A percentile compares a stretch with the other conserved stretches of the same genome.
These are phyloP conservation scores for Neodiprion virginianus DNA, from an alignment of 1,140 invertebrate genomes.

Conservation along the genomic window DNA sequence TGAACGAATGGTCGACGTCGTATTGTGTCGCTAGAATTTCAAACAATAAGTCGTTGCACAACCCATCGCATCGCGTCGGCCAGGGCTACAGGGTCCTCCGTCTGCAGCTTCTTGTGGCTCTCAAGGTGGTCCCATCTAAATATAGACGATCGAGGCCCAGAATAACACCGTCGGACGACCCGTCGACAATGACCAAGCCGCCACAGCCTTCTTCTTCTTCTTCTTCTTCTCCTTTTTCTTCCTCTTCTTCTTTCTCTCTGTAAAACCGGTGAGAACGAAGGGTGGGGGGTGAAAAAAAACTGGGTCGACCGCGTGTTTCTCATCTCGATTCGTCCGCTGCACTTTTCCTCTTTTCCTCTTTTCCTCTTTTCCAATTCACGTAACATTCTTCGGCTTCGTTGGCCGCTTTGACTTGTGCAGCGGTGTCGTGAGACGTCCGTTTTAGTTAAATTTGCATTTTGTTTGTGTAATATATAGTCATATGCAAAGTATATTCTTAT, in stretches of 20 bases:
- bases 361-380: not conserved
- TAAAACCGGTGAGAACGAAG: not conserved
- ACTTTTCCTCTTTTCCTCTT: too few relatives aligned
- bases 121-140: constrained; percentile 55
- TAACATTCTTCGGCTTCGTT: too few relatives aligned
- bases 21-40: not conserved
- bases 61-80: constrained; percentile 20
- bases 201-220: not conserved
- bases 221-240: constrained; percentile 13
- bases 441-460: too few relatives aligned
- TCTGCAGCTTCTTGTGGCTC: constrained; percentile 22
- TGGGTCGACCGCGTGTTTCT: constrained; percentile 2
- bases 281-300: not conserved
- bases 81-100: not conserved
- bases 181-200: constrained; percentile 48
- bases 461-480: too few relatives aligned
- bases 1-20: too few relatives aligned
- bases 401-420: too few relatives aligned
- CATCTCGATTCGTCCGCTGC: not conserved
- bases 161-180: constrained; percentile 43
- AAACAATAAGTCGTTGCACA: constrained; percentile 33
- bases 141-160: constrained; percentile 51
- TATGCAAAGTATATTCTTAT: too few relatives aligned
- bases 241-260: not conserved
- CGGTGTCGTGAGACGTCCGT: too few relatives aligned